Base-by-base conservation (phyloP, 2,888 invertebrate genomes). In the Phasia obesa region DNA sequence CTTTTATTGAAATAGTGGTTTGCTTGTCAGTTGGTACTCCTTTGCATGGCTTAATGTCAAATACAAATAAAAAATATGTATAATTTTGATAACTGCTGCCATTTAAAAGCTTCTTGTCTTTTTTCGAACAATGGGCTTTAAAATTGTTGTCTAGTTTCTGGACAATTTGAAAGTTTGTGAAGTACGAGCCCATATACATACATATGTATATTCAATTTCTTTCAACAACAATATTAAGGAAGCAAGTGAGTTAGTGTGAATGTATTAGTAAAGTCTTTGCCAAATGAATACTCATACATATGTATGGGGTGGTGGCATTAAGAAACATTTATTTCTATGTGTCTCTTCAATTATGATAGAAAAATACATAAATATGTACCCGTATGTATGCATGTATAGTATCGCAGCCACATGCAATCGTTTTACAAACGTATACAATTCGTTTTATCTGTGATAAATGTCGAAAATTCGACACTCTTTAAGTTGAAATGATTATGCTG, bases 391-490 rank as follows among this genome's bases (percentile, higher is more conserved):
- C 15, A 17, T 17, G 11, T 42, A 21, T 25, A 11, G n/a, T 23
- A 23, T 55, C 17, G 31, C 27, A 21, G 17, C 0, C 47, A 2
- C 51, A 79, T 23, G 62, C 53, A 21, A 2, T 4, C 23, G 31
- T 31, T 17, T 53, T 57, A 27, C 5, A n/a, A 51, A 53, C 13
- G 17, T 51, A 47, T 62, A 57, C 42, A 62, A 82, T 69, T 74
- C 44, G 73, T 77, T 82, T 57, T 77, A 67, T 74, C 59, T 75
- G 59, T 55, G 70, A 75, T 80, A 79, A 84, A 84, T 82, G 80
- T 82, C 79, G 71, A 76, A 81, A 76, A 81, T 73, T 79, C 76
- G 73, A 81, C 73, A 80, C 82, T 80, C 69, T 60, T 82, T 25
- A 73, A 62, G 51, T 19, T 19, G 55, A 27, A 38, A 64, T 69